Evolutionary conservation across 2,888 invertebrate species (phyloP), one percentile per base, ranked within the genome.

Genomic region (Eumerus sabulonum): DNA sequence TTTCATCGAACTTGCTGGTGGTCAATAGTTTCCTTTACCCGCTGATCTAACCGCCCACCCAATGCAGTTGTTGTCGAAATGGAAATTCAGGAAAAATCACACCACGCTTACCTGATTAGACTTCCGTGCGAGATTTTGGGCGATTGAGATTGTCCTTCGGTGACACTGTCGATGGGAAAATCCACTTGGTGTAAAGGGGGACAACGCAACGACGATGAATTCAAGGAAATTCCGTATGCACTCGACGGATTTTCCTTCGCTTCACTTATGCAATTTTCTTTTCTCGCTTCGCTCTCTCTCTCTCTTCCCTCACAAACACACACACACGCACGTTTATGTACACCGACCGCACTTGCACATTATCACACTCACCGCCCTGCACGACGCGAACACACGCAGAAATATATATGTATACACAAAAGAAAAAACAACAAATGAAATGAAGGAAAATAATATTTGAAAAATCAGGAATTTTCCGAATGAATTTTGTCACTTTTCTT

Each of bases 261-360:
- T 59, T 59, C 53, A 79, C 77, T 79, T 79, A 79, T 79, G 77
- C 77, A 79, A 79, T 79, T 73, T 79, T 77, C 59, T 63, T 68
- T 53, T 63, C 40, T 40, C 9, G n/a, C 27, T 27, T 27, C n/a
- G 3, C 9, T 9, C 11, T 53, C 17, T 50, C 59, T 67, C 51
- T 63, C 42, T 62, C 56, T 67, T 71, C 27, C 27, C 27, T 9
- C 16, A 44, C 42, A 57, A 51, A 59, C 59, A 63, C 42, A 13
- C 63, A 64, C 67, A 18, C 51, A 67, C 51, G 53, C 13, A 48
- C 27, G 14, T 36, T 48, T 17, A n/a, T n/a, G 51, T 36, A 68
- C 56, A 64, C 64, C 54, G 54, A 66, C 56, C 38, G 40, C 40
- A 40, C 64, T 56, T 66, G 56, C 66, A 66, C 66, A 54, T 66